phyloP scores from a whole-genome alignment of 2,888 invertebrate species.

The Diaprepes abbreviatus region DNA sequence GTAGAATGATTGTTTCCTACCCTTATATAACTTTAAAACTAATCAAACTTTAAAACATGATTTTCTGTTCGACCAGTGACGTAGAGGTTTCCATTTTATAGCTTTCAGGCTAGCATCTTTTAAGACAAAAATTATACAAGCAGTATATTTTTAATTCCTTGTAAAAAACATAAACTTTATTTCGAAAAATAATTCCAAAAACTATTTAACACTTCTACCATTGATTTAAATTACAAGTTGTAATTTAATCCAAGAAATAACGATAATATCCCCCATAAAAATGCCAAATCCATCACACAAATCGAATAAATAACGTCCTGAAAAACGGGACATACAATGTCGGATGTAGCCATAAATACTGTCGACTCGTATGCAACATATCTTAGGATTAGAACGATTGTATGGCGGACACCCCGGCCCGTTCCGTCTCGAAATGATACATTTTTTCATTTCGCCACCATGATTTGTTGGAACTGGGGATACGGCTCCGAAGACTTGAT shows the following conservation, averaged over 20 bases:
- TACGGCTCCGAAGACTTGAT: conserved; percentile 64
- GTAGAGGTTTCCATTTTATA: no score
- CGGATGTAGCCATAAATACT: conserved; percentile 55
- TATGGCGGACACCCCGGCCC: conserved; percentile 14
- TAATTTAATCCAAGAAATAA: conserved; percentile 1
- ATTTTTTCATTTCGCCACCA: conserved; percentile 65
- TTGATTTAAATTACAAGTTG: no score
- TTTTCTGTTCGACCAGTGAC: no score
- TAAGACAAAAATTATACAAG: no score
- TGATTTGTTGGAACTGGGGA: conserved; percentile 66
- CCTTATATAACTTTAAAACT: no score
- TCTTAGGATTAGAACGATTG: conserved; percentile 59
- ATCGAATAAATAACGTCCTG: conserved; percentile 10
- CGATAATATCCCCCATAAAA: conserved; percentile 4
- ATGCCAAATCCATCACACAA: conserved; percentile 12
- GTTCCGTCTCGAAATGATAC: conserved; percentile 54
- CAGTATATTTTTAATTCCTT: no score
- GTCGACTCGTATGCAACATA: conserved; percentile 55
- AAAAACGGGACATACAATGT: conserved; percentile 15
- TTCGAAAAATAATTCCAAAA: no score
- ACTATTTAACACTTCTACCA: no score
- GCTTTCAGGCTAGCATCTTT: no score
- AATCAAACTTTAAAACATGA: no score
- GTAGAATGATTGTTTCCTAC: no score
- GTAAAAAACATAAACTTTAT: no score